Base-by-base conservation (phyloP, 1,140 invertebrate genomes). In the Eumaeus atala region DNA sequence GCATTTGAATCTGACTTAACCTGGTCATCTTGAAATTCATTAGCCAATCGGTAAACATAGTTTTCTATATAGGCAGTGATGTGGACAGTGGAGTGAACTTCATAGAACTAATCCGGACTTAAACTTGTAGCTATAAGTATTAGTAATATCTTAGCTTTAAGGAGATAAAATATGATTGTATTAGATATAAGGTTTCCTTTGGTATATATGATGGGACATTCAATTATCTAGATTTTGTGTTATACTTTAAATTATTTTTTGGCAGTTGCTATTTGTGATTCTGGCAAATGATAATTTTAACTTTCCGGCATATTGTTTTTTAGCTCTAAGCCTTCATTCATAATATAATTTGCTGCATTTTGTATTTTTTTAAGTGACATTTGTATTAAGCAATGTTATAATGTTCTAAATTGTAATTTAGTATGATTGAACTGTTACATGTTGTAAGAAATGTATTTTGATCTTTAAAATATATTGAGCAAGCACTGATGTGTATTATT, bases 361-460 rank as follows among this genome's bases (percentile, higher is more conserved):
- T 80, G 65, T 79, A 74, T 72, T 78, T 75, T 74, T 73, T 70
- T 70, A 77, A 76, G 64, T 77, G 70, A 84, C 73, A 77, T 65
- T 70, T 79, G 66, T 72, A 70, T 62, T 69, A 69, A 59, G 59
- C 65, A 72, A 75, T 72, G 61, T 50, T 67, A 69, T 68, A 67
- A 67, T 74, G 64, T 73, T 76, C 66, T 58, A 71, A 79, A 74
- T 74, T 79, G 76, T 77, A 83, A 79, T 79, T 82, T 80, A 72
- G 77, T 82, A 84, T 84, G 74, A 86, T 83, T 79, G 75, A 82
- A 81, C 73, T 84, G 80, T 84, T 85, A 77, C 61, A 75, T 75
- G 73, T 82, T 82, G 69, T 82, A 79, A 81, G 74, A 85, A 86
- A 77, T 80, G 75, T 82, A 82, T 84, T 86, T 86, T 86, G 78